phyloP scores from a whole-genome alignment of 2,797 vertebrate genomes.

The Sus cebifrons region DNA sequence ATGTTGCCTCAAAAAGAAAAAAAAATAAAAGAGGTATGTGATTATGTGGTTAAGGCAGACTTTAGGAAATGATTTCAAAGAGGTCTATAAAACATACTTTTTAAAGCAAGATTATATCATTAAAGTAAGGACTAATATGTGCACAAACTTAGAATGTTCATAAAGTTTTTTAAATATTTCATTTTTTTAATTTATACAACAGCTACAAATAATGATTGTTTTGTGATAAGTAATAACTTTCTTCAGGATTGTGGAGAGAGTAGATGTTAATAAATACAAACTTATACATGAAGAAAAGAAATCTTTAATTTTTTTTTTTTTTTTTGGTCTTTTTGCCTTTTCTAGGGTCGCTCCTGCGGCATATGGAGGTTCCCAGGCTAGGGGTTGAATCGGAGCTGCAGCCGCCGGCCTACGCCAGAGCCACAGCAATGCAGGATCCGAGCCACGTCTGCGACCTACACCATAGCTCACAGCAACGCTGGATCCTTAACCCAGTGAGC shows the following conservation, averaged over 20 bases:
- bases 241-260: not conserved
- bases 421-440: too few species aligned
- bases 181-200: constrained; percentile 12
- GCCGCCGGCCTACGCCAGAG: too few species aligned
- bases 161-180: not conserved
- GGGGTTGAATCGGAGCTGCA: too few species aligned
- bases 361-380: too few species aligned
- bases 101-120: constrained; percentile 9
- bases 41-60: constrained; percentile 65
- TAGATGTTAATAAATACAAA: not conserved
- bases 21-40: not conserved
- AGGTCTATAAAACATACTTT: constrained; percentile 41
- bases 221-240: constrained; percentile 25
- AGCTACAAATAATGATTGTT: not conserved
- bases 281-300: not conserved
- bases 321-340: too few species aligned
- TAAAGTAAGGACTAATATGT: constrained; percentile 17
- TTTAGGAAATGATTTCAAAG: constrained; percentile 76
- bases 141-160: not conserved
- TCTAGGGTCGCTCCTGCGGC: too few species aligned
- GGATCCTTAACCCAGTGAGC: too few species aligned
- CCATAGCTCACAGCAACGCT: too few species aligned
- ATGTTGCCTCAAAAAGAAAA: too few species aligned
- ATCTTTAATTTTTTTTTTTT: not conserved
- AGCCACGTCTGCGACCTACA: too few species aligned